These are phyloP conservation scores for Characodon lateralis DNA, from an alignment of 2,797 vertebrate genomes.

Conservation along the genomic window DNA sequence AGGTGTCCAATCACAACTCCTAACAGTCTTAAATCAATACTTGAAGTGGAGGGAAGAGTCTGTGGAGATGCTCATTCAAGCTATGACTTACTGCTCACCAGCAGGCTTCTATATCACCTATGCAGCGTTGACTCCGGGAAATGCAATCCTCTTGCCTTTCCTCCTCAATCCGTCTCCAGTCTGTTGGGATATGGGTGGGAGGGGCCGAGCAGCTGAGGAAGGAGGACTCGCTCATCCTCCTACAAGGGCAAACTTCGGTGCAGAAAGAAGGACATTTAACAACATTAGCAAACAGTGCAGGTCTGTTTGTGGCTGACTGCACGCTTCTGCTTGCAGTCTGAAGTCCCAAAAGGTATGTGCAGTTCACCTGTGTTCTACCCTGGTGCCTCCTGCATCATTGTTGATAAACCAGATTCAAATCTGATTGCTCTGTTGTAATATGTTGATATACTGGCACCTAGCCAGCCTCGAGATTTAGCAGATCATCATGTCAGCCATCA, in stretches of 20 bases:
- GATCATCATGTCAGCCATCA: conserved; percentile 22
- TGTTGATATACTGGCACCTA: conserved; percentile 56
- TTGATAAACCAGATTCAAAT: conserved; percentile 58
- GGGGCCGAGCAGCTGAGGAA: conserved; percentile 20
- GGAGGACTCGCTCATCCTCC: conserved; percentile 45
- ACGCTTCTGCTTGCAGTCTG: conserved; percentile 5
- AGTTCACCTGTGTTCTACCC: conserved; percentile 44
- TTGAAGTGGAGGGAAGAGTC: conserved; percentile 22
- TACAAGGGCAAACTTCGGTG: conserved; percentile 55
- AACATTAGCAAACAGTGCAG: conserved; percentile 41
- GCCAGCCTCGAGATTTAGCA: conserved; percentile 45
- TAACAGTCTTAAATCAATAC: conserved; percentile 59
- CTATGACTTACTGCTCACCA: conserved; percentile 48
- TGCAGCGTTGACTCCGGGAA: conserved; percentile 57
- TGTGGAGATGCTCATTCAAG: conserved; percentile 14
- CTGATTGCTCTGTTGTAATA: conserved; percentile 46
- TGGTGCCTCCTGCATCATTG: conserved; percentile 21
- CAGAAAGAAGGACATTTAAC: conserved; percentile 41
- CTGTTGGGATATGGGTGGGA: conserved; percentile 19
- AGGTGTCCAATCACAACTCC: conserved; percentile 34
- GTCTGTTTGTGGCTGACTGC: conserved; percentile 1
- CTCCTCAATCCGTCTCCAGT: conserved; percentile 20
- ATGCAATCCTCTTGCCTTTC: conserved; percentile 51
- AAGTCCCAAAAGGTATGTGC: conserved; percentile 16
- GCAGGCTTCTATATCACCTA: conserved; percentile 58